Percentiles rank a stretch among this genome's conserved stretches.
phyloP scores from a whole-genome alignment of 1,140 invertebrate genomes.

The Tetramorium parvispinum region DNA sequence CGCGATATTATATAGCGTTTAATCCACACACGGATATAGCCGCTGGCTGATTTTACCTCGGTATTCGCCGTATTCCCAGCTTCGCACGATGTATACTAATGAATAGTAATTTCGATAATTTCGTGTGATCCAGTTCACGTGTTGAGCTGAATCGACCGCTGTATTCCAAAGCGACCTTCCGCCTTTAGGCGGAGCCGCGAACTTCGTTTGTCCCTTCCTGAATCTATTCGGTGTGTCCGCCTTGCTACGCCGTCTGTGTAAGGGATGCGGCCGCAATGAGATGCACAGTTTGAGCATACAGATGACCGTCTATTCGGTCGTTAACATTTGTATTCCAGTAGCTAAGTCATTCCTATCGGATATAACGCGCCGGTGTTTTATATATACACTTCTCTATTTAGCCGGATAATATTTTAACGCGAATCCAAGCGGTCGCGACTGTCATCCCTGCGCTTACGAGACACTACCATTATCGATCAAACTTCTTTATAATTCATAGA shows the following conservation, averaged over 20 bases:
- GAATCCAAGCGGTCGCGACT: background rate
- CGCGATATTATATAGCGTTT: background rate
- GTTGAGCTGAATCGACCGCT: background rate
- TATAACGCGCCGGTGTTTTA: background rate
- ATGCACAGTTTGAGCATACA: background rate
- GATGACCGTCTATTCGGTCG: conserved; percentile 28
- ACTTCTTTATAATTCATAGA: background rate
- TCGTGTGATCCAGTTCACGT: background rate
- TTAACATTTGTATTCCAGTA: background rate
- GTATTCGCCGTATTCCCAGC: background rate
- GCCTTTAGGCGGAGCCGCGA: background rate
- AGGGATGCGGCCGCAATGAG: background rate
- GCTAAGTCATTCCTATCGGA: background rate
- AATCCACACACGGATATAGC: background rate
- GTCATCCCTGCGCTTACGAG: background rate
- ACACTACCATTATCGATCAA: conserved; percentile 19
- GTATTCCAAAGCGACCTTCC: background rate
- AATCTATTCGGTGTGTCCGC: background rate
- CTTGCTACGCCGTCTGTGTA: conserved; percentile 7
- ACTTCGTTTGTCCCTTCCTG: conserved; percentile 10
- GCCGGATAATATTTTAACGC: background rate
- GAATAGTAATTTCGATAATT: conserved; percentile 28
- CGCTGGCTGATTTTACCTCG: background rate
- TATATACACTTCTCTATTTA: background rate
- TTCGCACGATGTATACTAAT: background rate